Evolutionary conservation across 2,888 invertebrate species (phyloP), one percentile per base, ranked within the genome.

Genomic region (Elegia similella): DNA sequence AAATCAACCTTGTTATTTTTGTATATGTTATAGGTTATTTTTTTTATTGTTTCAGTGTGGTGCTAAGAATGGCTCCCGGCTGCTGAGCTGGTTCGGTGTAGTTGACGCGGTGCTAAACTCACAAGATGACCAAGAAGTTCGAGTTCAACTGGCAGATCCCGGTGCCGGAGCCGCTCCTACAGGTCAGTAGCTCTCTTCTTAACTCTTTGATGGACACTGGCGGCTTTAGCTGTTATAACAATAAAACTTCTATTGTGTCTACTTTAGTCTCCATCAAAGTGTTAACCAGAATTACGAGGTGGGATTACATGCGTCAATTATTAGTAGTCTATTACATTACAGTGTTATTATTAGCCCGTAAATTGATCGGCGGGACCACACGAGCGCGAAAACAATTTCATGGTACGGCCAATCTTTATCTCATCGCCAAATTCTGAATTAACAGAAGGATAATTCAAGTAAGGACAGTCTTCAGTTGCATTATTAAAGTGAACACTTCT

Each of bases 91-190:
- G 17, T 8, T 43, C 12, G 34, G 17, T 79, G 66, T 52, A n/a
- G n/a, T n/a, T 57, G 58, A 52, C 62, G 63, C 62, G 64, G 69
- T 59, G 68, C 61, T 73, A 63, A 73, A 62, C 58, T 60, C 68
- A 60, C 80, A 82, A 66, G 72, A 98, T 98, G 98, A 99, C 99
- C 80, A 99, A 99, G 92, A 97, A 96, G 88, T 99, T 98, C 92
- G 99, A 99, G 85, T 99, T 99, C 93, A 96, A 98, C 93, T 99
- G 99, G 99, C 97, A 96, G 86, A 96, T 98, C 76, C 95, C 96
- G 61, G 97, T 99, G 68, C 99, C 99, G 50, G 96, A 97, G 76
- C 93, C 95, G 47, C 93, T 98, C 52, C 68, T 92, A 52, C 86
- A 86, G 88, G 92, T 92, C 69, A 73, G 57, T 3, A 38, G 23